Conservation (phyloP, 2,797 vertebrate species). For the Takifugu ocellatus region DNA sequence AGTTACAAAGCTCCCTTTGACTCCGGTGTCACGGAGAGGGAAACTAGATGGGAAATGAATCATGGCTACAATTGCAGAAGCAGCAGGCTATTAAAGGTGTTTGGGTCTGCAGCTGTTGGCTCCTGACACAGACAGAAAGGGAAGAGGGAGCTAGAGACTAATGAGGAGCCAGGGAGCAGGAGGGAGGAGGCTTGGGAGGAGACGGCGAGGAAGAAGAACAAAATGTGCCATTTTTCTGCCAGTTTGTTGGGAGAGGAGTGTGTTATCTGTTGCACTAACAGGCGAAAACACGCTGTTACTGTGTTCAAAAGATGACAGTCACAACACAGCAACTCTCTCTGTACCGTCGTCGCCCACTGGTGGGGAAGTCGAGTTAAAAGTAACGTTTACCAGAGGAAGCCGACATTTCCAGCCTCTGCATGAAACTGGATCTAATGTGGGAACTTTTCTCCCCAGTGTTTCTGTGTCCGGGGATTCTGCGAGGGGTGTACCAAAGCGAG, state of each 20-base stretch:
- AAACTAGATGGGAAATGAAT: conserved; percentile 62
- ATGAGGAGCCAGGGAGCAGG: conserved; percentile 57
- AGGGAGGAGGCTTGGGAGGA: conserved; percentile 42
- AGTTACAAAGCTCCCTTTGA: conserved; percentile 61
- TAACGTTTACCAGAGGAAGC: conserved; percentile 34
- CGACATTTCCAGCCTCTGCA: conserved; percentile 23
- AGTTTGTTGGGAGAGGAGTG: conserved; percentile 39
- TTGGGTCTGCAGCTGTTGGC: conserved; percentile 45
- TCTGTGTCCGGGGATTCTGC: conserved; percentile 93
- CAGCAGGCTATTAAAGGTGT: conserved; percentile 63
- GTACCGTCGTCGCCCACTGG: conserved; percentile 45
- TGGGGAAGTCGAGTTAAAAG: conserved; percentile 38
- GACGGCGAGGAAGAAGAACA: conserved; percentile 48
- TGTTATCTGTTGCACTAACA: conserved; percentile 59
- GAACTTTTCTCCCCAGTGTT: conserved; percentile 80
- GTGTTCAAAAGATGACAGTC: conserved; percentile 45
- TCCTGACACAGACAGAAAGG: conserved; percentile 64
- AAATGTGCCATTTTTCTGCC: conserved; percentile 63
- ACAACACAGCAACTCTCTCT: conserved; percentile 50
- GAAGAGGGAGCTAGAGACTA: conserved; percentile 62
- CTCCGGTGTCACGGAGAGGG: conserved; percentile 27
- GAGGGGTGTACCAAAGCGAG: conserved; percentile 95
- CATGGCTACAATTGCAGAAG: conserved; percentile 67
- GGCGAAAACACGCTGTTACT: conserved; percentile 44
- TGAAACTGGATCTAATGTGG: conserved; percentile 24